Conservation (phyloP, 2,888 invertebrate genomes). For the Agrotis ipsilon region DNA sequence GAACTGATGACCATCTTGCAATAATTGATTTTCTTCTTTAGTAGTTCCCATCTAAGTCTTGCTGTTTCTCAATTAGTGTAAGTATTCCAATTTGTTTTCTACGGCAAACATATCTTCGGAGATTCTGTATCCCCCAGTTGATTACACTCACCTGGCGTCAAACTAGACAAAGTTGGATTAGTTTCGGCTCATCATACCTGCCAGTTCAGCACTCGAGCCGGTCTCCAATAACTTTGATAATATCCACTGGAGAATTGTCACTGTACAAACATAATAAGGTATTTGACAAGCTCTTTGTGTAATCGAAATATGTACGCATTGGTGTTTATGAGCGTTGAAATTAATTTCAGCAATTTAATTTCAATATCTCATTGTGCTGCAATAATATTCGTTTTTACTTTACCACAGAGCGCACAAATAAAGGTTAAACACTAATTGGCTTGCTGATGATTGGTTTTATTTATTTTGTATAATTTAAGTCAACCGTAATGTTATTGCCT, state of each 20-base stretch:
- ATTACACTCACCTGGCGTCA: constrained; percentile 53
- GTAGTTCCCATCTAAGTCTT: not conserved
- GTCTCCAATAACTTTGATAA: constrained; percentile 77
- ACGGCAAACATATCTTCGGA: constrained; percentile 27
- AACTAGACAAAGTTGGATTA: constrained; percentile 78
- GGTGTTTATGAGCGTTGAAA: constrained; percentile 29
- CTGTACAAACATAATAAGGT: constrained; percentile 64
- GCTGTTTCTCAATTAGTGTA: constrained; percentile 4
- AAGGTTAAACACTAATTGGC: constrained; percentile 25
- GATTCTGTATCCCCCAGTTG: constrained; percentile 52
- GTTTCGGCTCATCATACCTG: constrained; percentile 74
- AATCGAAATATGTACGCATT: constrained; percentile 35
- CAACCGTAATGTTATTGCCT: constrained; percentile 3
- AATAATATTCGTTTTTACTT: constrained; percentile 28
- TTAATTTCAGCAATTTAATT: constrained; percentile 33
- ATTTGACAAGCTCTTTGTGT: constrained; percentile 58
- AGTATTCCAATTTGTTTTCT: constrained; percentile 26
- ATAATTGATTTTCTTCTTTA: not conserved
- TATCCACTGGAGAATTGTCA: constrained; percentile 72
- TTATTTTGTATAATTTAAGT: constrained; percentile 6
- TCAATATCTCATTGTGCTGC: constrained; percentile 37
- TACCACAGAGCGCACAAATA: constrained; percentile 26
- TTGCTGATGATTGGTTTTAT: constrained; percentile 14
- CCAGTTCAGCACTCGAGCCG: constrained; percentile 58
- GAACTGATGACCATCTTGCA: not conserved